phyloP scores from a whole-genome alignment of 2,113 vertebrate genomes.

The Rhinolophus ferrumequinum region DNA sequence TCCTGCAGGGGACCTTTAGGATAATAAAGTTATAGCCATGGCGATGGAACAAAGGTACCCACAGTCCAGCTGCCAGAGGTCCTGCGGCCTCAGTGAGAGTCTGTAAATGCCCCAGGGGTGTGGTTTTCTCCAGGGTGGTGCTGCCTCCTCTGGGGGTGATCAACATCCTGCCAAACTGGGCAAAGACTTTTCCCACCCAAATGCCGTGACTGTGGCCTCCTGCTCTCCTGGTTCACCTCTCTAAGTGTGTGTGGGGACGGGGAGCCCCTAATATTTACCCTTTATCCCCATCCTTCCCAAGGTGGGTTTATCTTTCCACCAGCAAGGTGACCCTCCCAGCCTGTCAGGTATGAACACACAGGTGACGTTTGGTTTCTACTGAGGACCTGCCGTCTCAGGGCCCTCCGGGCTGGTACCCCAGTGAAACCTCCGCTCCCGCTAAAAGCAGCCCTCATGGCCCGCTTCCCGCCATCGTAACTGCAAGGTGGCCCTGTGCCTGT shows the following conservation, averaged over 20 bases:
- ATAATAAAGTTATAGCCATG: background rate
- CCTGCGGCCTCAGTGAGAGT: background rate
- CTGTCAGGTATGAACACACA: too few relatives aligned
- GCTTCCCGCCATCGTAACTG: background rate
- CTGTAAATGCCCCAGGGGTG: background rate
- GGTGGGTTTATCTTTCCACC: background rate
- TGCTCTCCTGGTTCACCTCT: background rate
- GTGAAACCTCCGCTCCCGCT: background rate
- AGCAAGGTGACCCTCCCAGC: background rate
- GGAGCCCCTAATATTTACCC: background rate
- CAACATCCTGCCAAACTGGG: background rate
- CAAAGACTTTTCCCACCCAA: background rate
- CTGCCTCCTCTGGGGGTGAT: background rate
- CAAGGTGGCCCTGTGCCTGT: background rate
- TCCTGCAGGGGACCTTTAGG: background rate
- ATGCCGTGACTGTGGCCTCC: background rate
- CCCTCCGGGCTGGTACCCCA: background rate
- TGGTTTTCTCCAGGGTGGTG: background rate
- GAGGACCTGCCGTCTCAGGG: background rate
- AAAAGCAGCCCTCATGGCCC: background rate
- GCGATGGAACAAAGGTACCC: background rate
- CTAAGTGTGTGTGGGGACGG: background rate
- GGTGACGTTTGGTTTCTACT: background rate
- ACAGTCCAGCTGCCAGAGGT: background rate
- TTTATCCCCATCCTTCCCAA: background rate